These are phyloP conservation scores for Lithosia quadra DNA, from an alignment of 2,888 invertebrate species.

Conservation along the genomic window DNA sequence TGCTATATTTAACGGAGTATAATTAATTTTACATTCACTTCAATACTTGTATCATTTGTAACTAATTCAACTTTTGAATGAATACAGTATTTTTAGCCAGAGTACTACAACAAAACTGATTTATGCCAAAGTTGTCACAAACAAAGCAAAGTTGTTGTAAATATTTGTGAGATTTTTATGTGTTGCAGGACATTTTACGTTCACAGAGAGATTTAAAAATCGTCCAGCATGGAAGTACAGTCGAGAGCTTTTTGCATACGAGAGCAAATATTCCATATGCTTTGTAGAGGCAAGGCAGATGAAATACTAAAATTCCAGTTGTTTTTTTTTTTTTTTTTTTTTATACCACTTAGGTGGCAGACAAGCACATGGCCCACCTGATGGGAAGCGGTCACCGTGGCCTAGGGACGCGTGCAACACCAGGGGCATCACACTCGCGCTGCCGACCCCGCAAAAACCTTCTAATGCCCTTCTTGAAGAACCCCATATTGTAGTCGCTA, in stretches of 20 bases:
- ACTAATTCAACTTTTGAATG: background rate
- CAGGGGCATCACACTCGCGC: too few species aligned
- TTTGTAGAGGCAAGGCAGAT: background rate
- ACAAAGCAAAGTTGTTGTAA: constrained; percentile 13
- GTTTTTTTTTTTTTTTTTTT: too few species aligned
- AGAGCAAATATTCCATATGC: constrained; percentile 18
- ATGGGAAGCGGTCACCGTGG: too few species aligned
- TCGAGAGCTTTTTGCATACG: constrained; percentile 12
- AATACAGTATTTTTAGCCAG: too few species aligned
- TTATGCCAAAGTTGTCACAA: background rate
- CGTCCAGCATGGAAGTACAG: background rate
- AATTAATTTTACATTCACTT: too few species aligned
- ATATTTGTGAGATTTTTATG: background rate
- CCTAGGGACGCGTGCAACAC: too few species aligned
- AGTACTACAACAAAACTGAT: background rate
- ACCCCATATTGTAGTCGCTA: too few species aligned
- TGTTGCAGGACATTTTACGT: constrained; percentile 1
- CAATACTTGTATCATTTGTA: background rate
- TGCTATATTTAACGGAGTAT: too few species aligned
- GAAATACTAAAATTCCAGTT: background rate
- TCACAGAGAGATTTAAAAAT: constrained; percentile 11
- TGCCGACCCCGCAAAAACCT: too few species aligned
- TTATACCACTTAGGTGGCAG: too few species aligned
- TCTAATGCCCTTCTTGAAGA: too few species aligned
- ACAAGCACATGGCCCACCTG: too few species aligned